phyloP scores from a whole-genome alignment of 2,888 invertebrate genomes.

The Dynastes tityus region DNA sequence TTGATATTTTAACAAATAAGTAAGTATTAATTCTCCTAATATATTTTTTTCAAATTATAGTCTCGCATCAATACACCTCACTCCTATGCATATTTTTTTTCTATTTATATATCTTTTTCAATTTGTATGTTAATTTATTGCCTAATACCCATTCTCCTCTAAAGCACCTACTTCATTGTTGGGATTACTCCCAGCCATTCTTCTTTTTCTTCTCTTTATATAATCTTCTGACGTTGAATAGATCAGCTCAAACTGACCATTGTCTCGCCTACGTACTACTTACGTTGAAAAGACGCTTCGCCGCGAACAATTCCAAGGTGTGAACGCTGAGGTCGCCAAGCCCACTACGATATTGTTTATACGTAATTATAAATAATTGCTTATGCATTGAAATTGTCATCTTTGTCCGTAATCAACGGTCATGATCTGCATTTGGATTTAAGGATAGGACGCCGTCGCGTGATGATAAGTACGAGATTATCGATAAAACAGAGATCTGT shows the following conservation, averaged over 20 bases:
- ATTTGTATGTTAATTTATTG: constrained; percentile 45
- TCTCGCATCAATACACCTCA: too few relatives aligned
- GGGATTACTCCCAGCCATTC: constrained; percentile 19
- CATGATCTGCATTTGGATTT: constrained; percentile 1
- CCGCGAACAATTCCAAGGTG: constrained; percentile 65
- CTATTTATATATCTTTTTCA: background rate
- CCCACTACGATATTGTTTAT: constrained; percentile 57
- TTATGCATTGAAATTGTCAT: constrained; percentile 47
- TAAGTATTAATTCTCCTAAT: too few relatives aligned
- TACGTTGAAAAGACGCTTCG: constrained; percentile 29
- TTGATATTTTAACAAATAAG: too few relatives aligned
- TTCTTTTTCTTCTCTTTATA: constrained; percentile 4
- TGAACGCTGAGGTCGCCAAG: constrained; percentile 62
- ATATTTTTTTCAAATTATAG: too few relatives aligned
- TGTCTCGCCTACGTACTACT: constrained; percentile 66
- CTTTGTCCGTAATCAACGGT: constrained; percentile 16
- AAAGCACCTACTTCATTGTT: background rate
- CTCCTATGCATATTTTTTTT: background rate
- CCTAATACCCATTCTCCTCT: background rate
- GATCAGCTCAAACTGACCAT: constrained; percentile 65
- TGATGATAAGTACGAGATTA: too few relatives aligned
- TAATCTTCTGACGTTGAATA: constrained; percentile 52
- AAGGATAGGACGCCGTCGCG: background rate
- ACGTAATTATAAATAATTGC: constrained; percentile 60
- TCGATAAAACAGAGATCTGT: too few relatives aligned